Evolutionary conservation across 2,797 vertebrate genomes (phyloP), one percentile per base, ranked within the genome.

Genomic region (Galago senegalensis): DNA sequence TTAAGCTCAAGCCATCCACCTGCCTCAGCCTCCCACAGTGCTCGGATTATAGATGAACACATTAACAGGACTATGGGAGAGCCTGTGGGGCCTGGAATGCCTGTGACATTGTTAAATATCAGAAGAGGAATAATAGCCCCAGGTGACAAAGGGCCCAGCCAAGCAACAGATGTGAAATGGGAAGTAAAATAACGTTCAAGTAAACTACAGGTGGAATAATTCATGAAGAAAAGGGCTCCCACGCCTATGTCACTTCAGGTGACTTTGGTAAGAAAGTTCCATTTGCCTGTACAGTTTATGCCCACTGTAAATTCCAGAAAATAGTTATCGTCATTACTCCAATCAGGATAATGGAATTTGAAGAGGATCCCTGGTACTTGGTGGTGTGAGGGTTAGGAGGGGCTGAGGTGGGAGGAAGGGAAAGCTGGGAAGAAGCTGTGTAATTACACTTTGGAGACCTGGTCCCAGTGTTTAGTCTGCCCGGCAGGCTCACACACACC

Each of bases 91-190:
- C 75, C 56, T 63, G 5, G 23, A 27, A 31, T 10, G 20, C 34
- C 4, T 13, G 23, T 0, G 11, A 37, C n/a, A 9, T 63, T 20
- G 34, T 89, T 58, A 40, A 75, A 29, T 49, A 25, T 10, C 13
- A 6, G n/a, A 63, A 21, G 56, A 67, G 73, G 49, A 58, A 70
- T 27, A 75, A 90, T 18, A 85, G 11, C 58, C 75, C 10, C 96
- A 83, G 89, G 80, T 92, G 84, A 83, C 61, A 53, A 46, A 89
- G 76, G 86, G 80, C 5, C 0, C 7, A 65, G 63, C 63, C 23
- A 40, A 49, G 70, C 56, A 11, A 61, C 97, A 95, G 88, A 40
- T 63, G 79, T 46, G 90, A 81, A 95, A 87, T 67, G 86, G 75
- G 82, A 94, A 94, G 73, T 77, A 70, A 89, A 95, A 90, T 65